Percentiles rank a stretch among this genome's conserved stretches.
These are phyloP conservation scores for Ectobius pallidus DNA, from an alignment of 2,888 invertebrate species.

Conservation along the genomic window DNA sequence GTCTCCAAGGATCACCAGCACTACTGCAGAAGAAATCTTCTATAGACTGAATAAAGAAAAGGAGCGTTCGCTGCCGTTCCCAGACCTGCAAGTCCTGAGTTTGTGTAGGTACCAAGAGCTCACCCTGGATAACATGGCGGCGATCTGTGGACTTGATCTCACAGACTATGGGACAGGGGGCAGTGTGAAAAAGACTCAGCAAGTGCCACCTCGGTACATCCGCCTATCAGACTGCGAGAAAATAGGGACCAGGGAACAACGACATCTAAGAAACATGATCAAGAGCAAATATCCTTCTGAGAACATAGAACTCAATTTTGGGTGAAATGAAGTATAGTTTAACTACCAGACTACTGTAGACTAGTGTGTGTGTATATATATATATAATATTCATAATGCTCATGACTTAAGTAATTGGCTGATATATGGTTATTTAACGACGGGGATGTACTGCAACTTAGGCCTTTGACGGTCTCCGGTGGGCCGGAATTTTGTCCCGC, in stretches of 20 bases:
- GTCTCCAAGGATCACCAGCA: conserved; percentile 47
- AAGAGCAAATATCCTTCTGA: neutral
- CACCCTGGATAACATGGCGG: conserved; percentile 41
- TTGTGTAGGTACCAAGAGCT: conserved; percentile 47
- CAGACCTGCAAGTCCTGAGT: conserved; percentile 43
- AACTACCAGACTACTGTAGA: too few relatives aligned
- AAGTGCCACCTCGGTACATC: conserved; percentile 42
- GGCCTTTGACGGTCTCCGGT: too few relatives aligned
- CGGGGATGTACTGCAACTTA: too few relatives aligned
- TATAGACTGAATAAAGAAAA: neutral
- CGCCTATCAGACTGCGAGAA: conserved; percentile 45
- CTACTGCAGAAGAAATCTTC: conserved; percentile 42
- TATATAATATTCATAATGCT: too few relatives aligned
- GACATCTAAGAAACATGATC: conserved; percentile 27
- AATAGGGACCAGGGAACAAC: conserved; percentile 32
- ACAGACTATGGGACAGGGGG: neutral
- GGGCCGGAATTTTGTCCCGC: too few relatives aligned
- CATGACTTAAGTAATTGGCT: too few relatives aligned
- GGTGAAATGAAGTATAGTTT: too few relatives aligned
- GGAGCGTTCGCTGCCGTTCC: conserved; percentile 35
- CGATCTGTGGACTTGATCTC: conserved; percentile 37
- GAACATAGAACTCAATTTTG: neutral
- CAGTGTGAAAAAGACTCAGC: neutral
- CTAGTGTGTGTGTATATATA: too few relatives aligned
- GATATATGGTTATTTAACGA: too few relatives aligned